Conservation (phyloP, 2,888 invertebrate genomes). For the Caradrina kadenii region DNA sequence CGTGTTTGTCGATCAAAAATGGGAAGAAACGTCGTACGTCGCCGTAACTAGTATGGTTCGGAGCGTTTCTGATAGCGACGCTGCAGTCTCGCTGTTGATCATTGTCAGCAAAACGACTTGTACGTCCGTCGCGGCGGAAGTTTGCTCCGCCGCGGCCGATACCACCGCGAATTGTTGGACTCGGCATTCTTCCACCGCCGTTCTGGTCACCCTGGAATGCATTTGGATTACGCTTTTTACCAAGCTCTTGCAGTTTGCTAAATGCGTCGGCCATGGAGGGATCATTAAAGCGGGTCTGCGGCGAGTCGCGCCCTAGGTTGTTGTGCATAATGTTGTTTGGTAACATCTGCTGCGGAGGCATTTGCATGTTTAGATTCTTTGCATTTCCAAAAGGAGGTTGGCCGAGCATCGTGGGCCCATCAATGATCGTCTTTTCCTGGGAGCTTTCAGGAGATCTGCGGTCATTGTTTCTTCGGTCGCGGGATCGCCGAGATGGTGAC, state of each 20-base stretch:
- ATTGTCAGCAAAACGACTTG: constrained; percentile 77
- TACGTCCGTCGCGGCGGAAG: constrained; percentile 77
- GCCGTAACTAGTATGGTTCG: constrained; percentile 93
- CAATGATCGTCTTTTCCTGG: constrained; percentile 73
- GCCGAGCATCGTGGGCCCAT: constrained; percentile 50
- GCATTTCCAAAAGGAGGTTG: constrained; percentile 57
- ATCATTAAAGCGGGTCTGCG: constrained; percentile 75
- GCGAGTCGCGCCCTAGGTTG: constrained; percentile 61
- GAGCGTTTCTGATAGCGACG: constrained; percentile 94
- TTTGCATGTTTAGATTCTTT: constrained; percentile 52
- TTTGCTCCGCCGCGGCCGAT: constrained; percentile 66
- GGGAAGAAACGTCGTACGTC: constrained; percentile 96
- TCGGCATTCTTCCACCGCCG: constrained; percentile 59
- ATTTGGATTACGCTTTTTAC: constrained; percentile 91
- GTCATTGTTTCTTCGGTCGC: constrained; percentile 84
- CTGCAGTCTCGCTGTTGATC: constrained; percentile 85
- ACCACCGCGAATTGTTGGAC: constrained; percentile 63
- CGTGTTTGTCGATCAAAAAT: constrained; percentile 95
- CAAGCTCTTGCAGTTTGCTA: constrained; percentile 85
- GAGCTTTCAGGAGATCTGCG: constrained; percentile 83
- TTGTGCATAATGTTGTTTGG: constrained; percentile 63
- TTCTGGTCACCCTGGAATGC: constrained; percentile 87
- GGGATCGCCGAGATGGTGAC: constrained; percentile 85
- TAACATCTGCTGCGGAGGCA: constrained; percentile 62
- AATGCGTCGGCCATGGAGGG: constrained; percentile 78